Conservation (phyloP, 2,797 vertebrate genomes). For the Micromesistius poutassou region DNA sequence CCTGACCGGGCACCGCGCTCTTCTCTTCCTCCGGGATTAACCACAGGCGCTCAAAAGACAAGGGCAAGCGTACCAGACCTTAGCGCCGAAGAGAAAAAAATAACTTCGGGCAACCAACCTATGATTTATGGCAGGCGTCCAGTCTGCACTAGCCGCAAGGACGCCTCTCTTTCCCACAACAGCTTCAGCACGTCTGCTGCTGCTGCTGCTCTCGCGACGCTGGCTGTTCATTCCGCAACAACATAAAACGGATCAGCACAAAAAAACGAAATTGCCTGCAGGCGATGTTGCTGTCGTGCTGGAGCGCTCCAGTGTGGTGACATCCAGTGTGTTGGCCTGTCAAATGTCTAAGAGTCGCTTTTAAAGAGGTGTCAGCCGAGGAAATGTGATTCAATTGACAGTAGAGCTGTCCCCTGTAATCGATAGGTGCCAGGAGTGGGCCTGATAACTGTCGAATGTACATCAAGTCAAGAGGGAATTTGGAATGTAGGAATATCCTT, state of each 20-base stretch:
- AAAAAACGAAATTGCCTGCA: not conserved
- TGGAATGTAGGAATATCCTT: not conserved
- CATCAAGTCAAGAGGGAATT: not conserved
- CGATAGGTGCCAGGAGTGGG: not conserved
- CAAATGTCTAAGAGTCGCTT: not conserved
- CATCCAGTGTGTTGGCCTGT: not conserved
- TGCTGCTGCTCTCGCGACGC: not conserved
- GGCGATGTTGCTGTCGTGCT: not conserved
- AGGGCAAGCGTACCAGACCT: not conserved
- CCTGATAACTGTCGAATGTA: not conserved
- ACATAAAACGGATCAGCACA: not conserved
- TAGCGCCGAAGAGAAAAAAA: not conserved
- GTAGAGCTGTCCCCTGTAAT: not conserved
- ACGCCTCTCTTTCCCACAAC: not conserved
- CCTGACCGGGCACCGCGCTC: not conserved
- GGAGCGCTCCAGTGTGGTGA: not conserved
- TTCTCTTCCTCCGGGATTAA: conserved; percentile 1
- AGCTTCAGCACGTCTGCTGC: no score
- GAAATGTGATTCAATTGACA: not conserved
- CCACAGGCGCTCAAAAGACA: not conserved
- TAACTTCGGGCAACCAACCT: not conserved
- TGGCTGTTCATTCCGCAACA: not conserved
- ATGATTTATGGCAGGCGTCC: not conserved
- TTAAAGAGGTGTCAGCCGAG: not conserved
- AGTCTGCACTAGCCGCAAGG: not conserved